Evolutionary conservation across 2,113 vertebrate genomes (phyloP).

Genomic region (Platichthys flesus): DNA sequence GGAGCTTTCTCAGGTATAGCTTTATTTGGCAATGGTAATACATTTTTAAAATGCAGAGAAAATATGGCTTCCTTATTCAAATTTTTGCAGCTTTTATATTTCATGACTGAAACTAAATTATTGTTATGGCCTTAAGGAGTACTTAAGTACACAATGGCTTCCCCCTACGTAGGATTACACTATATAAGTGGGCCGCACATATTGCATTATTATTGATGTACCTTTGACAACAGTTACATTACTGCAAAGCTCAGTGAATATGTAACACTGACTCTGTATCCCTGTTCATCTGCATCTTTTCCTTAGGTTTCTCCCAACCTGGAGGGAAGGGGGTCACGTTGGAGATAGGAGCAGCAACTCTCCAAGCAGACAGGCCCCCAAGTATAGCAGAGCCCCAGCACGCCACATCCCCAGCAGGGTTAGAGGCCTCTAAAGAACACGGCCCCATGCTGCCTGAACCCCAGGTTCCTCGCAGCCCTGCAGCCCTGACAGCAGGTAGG

Average conservation of each 20-base stretch:
- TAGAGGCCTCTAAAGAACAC: conserved; percentile 57
- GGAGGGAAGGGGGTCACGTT: conserved; percentile 39
- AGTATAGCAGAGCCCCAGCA: conserved; percentile 67
- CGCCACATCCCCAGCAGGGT: conserved; percentile 25
- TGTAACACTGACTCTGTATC: neutral
- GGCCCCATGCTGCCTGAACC: conserved; percentile 68
- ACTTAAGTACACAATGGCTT: no score
- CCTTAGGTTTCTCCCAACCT: conserved; percentile 75
- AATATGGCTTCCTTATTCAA: neutral
- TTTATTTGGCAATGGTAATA: neutral
- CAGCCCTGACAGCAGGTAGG: conserved; percentile 74
- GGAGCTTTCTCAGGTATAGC: conserved; percentile 66
- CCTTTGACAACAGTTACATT: no score
- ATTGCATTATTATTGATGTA: no score
- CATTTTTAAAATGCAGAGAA: neutral
- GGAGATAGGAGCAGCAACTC: conserved; percentile 61
- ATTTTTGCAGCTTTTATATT: no score
- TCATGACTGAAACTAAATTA: no score
- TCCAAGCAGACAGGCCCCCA: conserved; percentile 62
- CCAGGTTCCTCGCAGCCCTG: conserved; percentile 66
- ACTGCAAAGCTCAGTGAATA: neutral
- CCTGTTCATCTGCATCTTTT: neutral
- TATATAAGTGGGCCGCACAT: no score
- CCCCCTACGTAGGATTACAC: no score
- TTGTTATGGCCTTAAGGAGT: no score